A percentile compares a stretch with the other conserved stretches of the same genome.
Evolutionary conservation across 1,140 invertebrate genomes (phyloP).

Genomic region (Euura saliciscinereae): DNA sequence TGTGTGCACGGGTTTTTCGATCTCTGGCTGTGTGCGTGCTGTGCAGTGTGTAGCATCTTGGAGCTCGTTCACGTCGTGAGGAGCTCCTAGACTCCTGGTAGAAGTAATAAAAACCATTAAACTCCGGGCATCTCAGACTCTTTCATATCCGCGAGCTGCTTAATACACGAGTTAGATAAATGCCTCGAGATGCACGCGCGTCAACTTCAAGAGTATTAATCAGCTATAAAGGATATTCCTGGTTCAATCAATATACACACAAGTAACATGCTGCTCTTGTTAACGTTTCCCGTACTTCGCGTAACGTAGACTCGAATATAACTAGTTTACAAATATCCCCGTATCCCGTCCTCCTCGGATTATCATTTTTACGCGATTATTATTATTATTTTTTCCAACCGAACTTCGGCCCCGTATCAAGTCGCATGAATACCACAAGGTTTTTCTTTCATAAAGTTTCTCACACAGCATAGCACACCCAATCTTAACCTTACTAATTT

Average conservation of each 20-base stretch:
- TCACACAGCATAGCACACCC: neutral
- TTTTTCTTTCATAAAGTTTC: neutral
- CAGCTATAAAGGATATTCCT: neutral
- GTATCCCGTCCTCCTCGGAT: too few relatives aligned
- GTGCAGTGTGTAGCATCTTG: constrained; percentile 6
- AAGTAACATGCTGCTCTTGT: neutral
- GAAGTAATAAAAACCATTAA: neutral
- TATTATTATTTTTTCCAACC: neutral
- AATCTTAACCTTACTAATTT: constrained; percentile 5
- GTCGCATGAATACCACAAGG: neutral
- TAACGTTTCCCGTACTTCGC: neutral
- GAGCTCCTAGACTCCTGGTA: neutral
- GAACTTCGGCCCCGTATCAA: neutral
- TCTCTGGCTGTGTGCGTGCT: constrained; percentile 35
- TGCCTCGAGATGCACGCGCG: neutral
- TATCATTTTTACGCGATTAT: too few relatives aligned
- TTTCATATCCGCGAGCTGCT: too few relatives aligned
- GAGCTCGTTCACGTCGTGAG: constrained; percentile 1
- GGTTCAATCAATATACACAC: constrained; percentile 1
- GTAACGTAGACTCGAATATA: neutral
- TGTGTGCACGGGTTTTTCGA: constrained; percentile 34
- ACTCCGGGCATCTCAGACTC: neutral
- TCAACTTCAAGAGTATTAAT: neutral
- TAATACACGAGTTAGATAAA: too few relatives aligned
- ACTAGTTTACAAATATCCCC: too few relatives aligned